These are phyloP conservation scores for Cenopis cana DNA, from an alignment of 2,888 invertebrate genomes.

Conservation along the genomic window DNA sequence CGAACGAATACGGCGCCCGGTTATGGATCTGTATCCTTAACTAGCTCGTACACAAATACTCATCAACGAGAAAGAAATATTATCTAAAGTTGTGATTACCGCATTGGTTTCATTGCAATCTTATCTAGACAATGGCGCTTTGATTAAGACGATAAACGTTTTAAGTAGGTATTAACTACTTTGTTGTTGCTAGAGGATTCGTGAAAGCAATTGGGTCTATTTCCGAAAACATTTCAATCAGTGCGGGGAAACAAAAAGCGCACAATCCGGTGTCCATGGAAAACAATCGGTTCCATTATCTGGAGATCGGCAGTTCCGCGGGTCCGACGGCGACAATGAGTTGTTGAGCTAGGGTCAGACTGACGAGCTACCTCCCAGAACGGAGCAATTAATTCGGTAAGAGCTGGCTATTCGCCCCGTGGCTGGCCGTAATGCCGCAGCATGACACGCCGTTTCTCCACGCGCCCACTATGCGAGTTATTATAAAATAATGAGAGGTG, in stretches of 20 bases:
- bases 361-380: slow-evolving; percentile 79
- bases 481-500: slow-evolving; percentile 84
- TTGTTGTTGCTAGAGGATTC: neutral
- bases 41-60: slow-evolving; percentile 29
- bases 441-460: slow-evolving; percentile 77
- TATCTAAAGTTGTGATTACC: slow-evolving; percentile 8
- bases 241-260: slow-evolving; percentile 17
- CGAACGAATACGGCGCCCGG: slow-evolving; percentile 53
- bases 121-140: slow-evolving; percentile 13
- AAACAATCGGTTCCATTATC: slow-evolving; percentile 44
- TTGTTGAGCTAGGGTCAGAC: slow-evolving; percentile 53
- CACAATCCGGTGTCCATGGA: slow-evolving; percentile 45
- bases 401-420: slow-evolving; percentile 71
- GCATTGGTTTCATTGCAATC: slow-evolving; percentile 17
- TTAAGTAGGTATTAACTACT: no score
- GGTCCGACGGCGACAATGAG: slow-evolving; percentile 63
- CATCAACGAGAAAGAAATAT: slow-evolving; percentile 34
- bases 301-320: slow-evolving; percentile 37
- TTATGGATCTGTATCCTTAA: slow-evolving; percentile 39
- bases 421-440: slow-evolving; percentile 58
- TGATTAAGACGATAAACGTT: slow-evolving; percentile 24
- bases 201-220: slow-evolving; percentile 23
- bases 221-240: slow-evolving; percentile 33
- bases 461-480: slow-evolving; percentile 77
- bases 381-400: slow-evolving; percentile 81